Conservation (phyloP, 2,888 invertebrate genomes). For the Onthophagus sagittarius region DNA sequence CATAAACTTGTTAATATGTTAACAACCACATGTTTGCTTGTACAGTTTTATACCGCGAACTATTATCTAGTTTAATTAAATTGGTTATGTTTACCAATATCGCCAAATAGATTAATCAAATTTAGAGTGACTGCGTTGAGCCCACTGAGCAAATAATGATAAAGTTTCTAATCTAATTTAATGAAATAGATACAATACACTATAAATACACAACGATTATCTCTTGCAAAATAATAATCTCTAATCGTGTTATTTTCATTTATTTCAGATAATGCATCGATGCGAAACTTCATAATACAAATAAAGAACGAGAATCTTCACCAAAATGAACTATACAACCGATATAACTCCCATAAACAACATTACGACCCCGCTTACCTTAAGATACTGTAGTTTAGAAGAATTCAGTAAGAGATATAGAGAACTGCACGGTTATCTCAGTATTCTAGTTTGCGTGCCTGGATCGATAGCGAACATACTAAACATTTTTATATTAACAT, state of each 20-base stretch:
- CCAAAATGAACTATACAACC: not conserved
- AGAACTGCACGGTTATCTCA: slow-evolving; percentile 78
- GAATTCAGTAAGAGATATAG: slow-evolving; percentile 64
- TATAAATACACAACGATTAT: no score
- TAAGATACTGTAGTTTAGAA: slow-evolving; percentile 50
- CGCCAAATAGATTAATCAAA: not conserved
- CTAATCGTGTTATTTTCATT: not conserved
- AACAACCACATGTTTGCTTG: not conserved
- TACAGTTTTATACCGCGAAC: not conserved
- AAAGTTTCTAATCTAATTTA: not conserved
- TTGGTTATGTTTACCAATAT: not conserved
- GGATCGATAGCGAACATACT: slow-evolving; percentile 89
- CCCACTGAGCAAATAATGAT: not conserved
- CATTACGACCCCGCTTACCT: not conserved
- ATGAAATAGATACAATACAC: no score
- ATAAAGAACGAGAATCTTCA: not conserved
- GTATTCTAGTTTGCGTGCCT: slow-evolving; percentile 81
- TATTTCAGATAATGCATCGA: not conserved
- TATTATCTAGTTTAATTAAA: not conserved
- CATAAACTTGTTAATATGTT: not conserved
- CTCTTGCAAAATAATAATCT: not conserved
- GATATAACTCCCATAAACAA: slow-evolving; percentile 1
- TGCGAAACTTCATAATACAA: not conserved
- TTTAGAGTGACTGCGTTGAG: not conserved
- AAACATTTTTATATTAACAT: slow-evolving; percentile 85